phyloP scores from a whole-genome alignment of 1,140 invertebrate species.

The Agraylea sexmaculata region DNA sequence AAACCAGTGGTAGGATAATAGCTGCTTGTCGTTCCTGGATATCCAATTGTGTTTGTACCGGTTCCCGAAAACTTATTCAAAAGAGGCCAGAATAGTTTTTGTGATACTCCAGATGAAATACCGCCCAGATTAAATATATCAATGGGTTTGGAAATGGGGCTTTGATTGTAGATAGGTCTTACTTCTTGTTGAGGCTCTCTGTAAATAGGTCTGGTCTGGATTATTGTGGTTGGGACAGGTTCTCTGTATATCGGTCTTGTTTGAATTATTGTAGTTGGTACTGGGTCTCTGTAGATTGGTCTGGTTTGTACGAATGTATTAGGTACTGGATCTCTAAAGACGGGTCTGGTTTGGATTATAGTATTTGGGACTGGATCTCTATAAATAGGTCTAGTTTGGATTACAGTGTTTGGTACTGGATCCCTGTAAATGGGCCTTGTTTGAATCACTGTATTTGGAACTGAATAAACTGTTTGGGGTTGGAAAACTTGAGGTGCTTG shows the following conservation, averaged over 20 bases:
- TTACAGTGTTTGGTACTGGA: not conserved
- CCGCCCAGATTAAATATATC: not conserved
- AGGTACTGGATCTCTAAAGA: too few species aligned
- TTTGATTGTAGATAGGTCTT: too few species aligned
- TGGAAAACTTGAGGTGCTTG: not conserved
- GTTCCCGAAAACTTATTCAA: slow-evolving; percentile 10
- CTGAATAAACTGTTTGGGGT: slow-evolving; percentile 2
- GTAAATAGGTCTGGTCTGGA: slow-evolving; percentile 7
- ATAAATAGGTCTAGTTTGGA: slow-evolving; percentile 8
- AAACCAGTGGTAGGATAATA: slow-evolving; percentile 12
- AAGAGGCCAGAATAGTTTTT: slow-evolving; percentile 17
- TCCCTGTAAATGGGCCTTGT: not conserved
- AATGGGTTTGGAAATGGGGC: too few species aligned
- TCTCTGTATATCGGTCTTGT: slow-evolving; percentile 1
- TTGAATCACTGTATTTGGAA: not conserved
- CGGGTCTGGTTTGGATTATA: slow-evolving; percentile 1
- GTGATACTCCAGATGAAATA: slow-evolving; percentile 4
- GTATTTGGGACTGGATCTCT: not conserved
- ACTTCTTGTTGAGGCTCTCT: slow-evolving; percentile 2
- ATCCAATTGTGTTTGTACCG: slow-evolving; percentile 10
- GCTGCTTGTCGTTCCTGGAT: slow-evolving; percentile 13
- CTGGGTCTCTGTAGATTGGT: slow-evolving; percentile 4
- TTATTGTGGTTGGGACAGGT: not conserved
- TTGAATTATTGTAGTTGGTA: not conserved
- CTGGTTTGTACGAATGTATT: slow-evolving; percentile 3